Base-by-base conservation (phyloP, 2,888 invertebrate genomes). In the Perithous albicinctus region DNA sequence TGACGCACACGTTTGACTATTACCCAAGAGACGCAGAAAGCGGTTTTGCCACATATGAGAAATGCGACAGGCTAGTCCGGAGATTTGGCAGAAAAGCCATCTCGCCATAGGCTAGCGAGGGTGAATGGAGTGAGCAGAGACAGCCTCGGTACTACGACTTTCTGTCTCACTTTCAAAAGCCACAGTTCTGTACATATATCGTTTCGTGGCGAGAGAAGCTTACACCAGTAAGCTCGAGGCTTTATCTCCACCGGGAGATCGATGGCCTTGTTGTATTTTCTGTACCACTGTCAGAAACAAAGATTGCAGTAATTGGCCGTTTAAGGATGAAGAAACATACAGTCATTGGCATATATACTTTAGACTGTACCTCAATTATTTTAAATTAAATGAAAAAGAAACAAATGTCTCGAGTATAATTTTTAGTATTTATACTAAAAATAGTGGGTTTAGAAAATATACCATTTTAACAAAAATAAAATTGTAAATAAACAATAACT, bases 151-250 rank as follows among this genome's bases (percentile, higher is more conserved):
- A 35, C 35, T 12, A 12, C 46, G 32, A 7, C 51, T 29, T 67
- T 67, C 46, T 15, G 32, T 76, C 75, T 67, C 67, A 59, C 59
- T 76, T 59, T 12, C 2, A 38, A n/a, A n/a, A 6, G 5, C 23
- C 8, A 32, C 43, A 35, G 48, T 61, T 6, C 29, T 26, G 15
- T 29, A 59, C 38, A 35, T 61, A 41, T 43, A 32, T n/a, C n/a
- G 70, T 54, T 35, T 78, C 66, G 56, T 73, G 74, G 77, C 51
- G 87, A 85, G 87, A 87, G 88, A 83, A 88, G 90, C 90, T 91
- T 90, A 91, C 86, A 86, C 67, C 69, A 84, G 87, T 90, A 90
- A 90, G 90, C 90, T 88, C 84, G 87, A 84, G 86, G 90, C 89
- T 90, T 91, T 89, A 85, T 88, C 82, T 82, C 84, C 87, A 84